Base-by-base conservation (phyloP, 2,888 invertebrate species). In the Melanostoma mellinum region DNA sequence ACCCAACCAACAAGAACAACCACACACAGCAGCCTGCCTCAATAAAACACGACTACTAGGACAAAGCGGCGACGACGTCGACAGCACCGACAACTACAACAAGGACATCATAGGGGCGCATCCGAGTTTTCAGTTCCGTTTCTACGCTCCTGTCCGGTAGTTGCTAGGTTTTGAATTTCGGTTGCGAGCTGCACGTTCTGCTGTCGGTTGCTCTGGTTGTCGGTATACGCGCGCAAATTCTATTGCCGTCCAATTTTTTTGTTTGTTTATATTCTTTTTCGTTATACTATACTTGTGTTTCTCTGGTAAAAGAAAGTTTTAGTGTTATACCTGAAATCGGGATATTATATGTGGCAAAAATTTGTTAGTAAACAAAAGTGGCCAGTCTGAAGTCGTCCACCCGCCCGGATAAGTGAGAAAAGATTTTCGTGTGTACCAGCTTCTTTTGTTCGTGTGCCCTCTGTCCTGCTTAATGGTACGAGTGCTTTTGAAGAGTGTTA, bases 121-220 rank as follows among this genome's bases (percentile, higher is more conserved):
- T 84, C 78, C 50, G 55, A 84, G 61, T 74, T 63, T 77, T 84
- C 84, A 84, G 84, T 84, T 84, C 78, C 67, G 65, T 78, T 75
- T 52, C 74, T 78, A 79, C 84, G 74, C 84, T 84, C 84, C 40
- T 71, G 71, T 78, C 75, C 71, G 71, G 44, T 65, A 75, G 84
- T 84, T 84, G 74, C 65, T 79, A 73, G 84, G 71, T 71, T 67
- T 68, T 63, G 38, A 60, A 48, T 55, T 78, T 77, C 58, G 42
- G 10, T 55, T 61, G 60, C 35, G 36, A 68, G 46, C 8, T 61
- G 32, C 38, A 53, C 53, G 44, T 77, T 71, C 44, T 42, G 53
- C 42, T 32, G 20, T 76, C 53, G 53, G 33, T 52, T 65, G 58
- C n/a, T 71, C 20, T 69, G 63, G 42, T 72, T 60, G 46, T 74